Evolutionary conservation across 2,797 vertebrate species (phyloP), one percentile per base, ranked within the genome.

Genomic region (Lacerta viridis): DNA sequence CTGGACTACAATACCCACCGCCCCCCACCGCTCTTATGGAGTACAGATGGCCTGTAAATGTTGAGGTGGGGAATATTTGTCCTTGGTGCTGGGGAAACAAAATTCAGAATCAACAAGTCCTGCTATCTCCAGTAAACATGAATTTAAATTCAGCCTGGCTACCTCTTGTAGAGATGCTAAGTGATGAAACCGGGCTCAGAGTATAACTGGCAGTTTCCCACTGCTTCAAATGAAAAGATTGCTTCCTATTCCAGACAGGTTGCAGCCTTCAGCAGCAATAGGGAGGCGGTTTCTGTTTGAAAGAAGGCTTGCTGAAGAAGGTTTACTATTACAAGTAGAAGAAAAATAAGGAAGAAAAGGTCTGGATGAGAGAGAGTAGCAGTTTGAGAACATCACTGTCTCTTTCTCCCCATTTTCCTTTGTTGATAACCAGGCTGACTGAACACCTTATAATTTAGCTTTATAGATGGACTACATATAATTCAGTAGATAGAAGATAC

Each of bases 121-220:
- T 27, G 8, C 41, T 29, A 39, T 55, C 23, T 83, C 8, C 59
- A 77, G 64, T 82, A 71, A 76, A 79, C 64, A 86, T 68, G 80
- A 46, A 85, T 89, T 82, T 77, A 83, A 77, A 86, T 82, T 89
- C 61, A 76, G 27, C 27, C 71, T 66, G 61, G 61, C 84, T 68
- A 68, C 36, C 71, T 82, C 61, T 68, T 64, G 68, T 80, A 80
- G 88, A 80, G 36, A 72, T 75, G 83, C 39, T 89, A 85, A 89
- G 68, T 74, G 77, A 64, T 80, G 83, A 84, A 89, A 74, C 76
- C 25, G 29, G 74, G 76, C 68, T 89, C 29, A 27, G 83, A 74
- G 87, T 64, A 8, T 66, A 85, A 89, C 82, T 55, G 36, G 68
- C 83, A 85, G 55, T 25, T 80, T 74, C 74, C 39, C 77, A 85